Evolutionary conservation across 2,888 invertebrate species (phyloP), one percentile per base, ranked within the genome.

Genomic region (Metacarcinus magister): DNA sequence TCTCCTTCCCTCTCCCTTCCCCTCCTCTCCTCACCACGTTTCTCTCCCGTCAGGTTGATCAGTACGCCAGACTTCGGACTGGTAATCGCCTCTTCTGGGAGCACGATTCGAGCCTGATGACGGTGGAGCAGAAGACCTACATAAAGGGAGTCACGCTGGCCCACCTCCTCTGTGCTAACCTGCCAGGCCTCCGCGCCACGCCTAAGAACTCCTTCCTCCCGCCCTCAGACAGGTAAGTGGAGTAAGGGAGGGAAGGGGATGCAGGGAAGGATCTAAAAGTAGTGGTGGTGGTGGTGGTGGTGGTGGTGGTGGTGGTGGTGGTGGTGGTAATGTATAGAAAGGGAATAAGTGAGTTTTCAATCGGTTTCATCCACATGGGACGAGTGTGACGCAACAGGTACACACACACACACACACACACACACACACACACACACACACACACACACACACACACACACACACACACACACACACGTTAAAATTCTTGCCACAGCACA

Each of bases 1-100:
- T 23, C 19, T 16, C 67, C 67, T 23, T 67, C 3, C 67, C 23
- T 67, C n/a, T 23, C 19, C 67, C 0, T 10, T n/a, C 5, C 19
- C 67, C 91, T 92, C 28, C 67, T 28, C 54, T 93, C 32, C 28
- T 87, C 32, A 87, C 87, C 87, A 3, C n/a, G 8, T 48, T 67
- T 23, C 23, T 43, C n/a, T 32, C 19, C n/a, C 23, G 2, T 28
- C 94, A 97, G 97, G 96, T 96, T 92, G 97, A 97, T 48, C 97
- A 97, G 96, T 97, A 96, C 48, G 97, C 97, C n/a, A 91, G 97
- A 7, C 93, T 97, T 94, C 96, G 95, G 75, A 96, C 96, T 39
- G 97, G 97, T 19, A 97, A 97, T 94, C 96, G 96, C 19, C 93
- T 97, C 48, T 96, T 89, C 94, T 97, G 96, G 96, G 97, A 97